Conservation (phyloP, 2,797 vertebrate species). For the Anniella stebbinsi region DNA sequence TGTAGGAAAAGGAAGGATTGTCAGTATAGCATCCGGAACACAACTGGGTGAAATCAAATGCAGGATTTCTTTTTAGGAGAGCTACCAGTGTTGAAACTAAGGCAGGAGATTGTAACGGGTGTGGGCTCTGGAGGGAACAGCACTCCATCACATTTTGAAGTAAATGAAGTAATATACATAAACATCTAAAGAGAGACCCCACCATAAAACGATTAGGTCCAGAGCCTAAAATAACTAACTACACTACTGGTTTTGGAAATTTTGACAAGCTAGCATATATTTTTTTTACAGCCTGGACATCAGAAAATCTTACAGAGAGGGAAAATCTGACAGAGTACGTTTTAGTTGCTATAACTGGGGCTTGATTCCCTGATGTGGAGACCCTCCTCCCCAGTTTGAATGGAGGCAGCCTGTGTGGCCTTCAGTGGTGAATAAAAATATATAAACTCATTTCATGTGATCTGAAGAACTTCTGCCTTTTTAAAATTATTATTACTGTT, state of each 20-base stretch:
- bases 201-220: too few relatives aligned
- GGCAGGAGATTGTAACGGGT: not conserved
- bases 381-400: not conserved
- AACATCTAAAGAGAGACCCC: too few relatives aligned
- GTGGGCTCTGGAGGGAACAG: not conserved
- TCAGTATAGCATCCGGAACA: not conserved
- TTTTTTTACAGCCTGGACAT: not conserved
- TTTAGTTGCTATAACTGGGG: not conserved
- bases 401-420: not conserved
- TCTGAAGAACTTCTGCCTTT: not conserved
- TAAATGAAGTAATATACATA: too few relatives aligned
- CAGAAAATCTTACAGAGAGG: not conserved
- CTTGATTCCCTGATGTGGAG: not conserved
- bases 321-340: not conserved
- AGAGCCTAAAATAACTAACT: not conserved
- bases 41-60: not conserved
- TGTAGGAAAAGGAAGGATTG: slow-evolving; percentile 11
- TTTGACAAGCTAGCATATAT: not conserved
- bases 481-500: not conserved
- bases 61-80: not conserved
- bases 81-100: not conserved
- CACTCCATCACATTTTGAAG: not conserved
- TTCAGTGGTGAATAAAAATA: not conserved
- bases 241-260: not conserved
- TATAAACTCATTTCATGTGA: not conserved